Conservation (phyloP, 2,888 invertebrate genomes). For the Plagodis dolabraria region DNA sequence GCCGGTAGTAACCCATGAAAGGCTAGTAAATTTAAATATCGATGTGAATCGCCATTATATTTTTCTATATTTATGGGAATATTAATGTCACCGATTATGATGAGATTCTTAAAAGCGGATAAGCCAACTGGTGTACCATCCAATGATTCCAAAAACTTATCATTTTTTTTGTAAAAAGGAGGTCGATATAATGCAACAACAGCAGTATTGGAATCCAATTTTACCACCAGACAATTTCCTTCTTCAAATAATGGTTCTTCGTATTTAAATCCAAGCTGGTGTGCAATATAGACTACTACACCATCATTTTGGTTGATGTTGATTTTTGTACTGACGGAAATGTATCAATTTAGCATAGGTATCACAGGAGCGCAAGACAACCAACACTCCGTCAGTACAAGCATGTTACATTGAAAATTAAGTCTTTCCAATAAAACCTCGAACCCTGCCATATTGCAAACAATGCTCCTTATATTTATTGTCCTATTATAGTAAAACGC, state of each 20-base stretch:
- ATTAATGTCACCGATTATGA: constrained; percentile 10
- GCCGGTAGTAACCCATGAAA: constrained; percentile 5
- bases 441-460: background rate
- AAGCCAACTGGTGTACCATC: background rate
- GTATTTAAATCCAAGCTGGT: background rate
- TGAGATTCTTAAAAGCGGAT: background rate
- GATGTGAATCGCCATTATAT: background rate
- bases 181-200: constrained; percentile 9
- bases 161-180: constrained; percentile 3
- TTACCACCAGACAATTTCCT: constrained; percentile 2
- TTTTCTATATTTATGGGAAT: constrained; percentile 1
- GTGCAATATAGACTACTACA: background rate
- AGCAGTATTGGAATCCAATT: background rate
- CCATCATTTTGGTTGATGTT: constrained; percentile 4
- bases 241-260: too few relatives aligned
- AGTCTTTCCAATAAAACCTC: background rate
- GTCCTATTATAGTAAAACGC: too few relatives aligned
- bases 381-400: constrained; percentile 7
- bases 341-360: background rate
- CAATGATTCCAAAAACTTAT: constrained; percentile 1
- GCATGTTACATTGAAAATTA: background rate
- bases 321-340: background rate
- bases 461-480: background rate
- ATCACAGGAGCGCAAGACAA: background rate
- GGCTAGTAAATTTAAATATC: constrained; percentile 4